These are phyloP conservation scores for Drosophila bifasciata DNA, from an alignment of 1,140 invertebrate genomes.

Conservation along the genomic window DNA sequence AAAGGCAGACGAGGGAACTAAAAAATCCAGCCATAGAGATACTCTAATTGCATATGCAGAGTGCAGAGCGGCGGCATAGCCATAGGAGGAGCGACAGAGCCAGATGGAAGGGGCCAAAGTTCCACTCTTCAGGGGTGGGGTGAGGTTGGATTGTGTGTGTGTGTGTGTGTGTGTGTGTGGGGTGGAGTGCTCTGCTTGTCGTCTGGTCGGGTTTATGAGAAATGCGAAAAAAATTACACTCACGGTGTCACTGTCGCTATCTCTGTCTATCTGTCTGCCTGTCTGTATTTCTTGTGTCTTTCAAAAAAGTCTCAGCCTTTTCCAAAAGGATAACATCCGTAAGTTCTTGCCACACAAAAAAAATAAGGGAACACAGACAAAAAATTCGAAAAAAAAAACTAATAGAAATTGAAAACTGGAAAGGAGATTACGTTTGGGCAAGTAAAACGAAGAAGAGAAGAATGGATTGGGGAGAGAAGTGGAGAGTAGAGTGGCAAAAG, in stretches of 20 bases:
- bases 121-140: constrained; percentile 1
- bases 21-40: constrained; percentile 44
- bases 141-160: too few species aligned
- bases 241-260: constrained; percentile 13
- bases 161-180: too few species aligned
- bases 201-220: constrained; percentile 45
- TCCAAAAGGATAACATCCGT: constrained; percentile 32
- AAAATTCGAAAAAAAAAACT: constrained; percentile 23
- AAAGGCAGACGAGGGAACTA: constrained; percentile 4
- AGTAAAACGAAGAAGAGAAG: too few species aligned
- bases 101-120: constrained; percentile 32
- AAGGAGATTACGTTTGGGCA: constrained; percentile 44
- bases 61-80: neutral
- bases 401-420: constrained; percentile 43
- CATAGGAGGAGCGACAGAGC: too few species aligned
- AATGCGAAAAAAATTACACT: constrained; percentile 44
- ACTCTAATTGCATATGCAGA: constrained; percentile 53
- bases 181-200: constrained; percentile 1
- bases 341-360: constrained; percentile 12
- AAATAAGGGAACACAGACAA: constrained; percentile 5
- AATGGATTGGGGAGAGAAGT: too few species aligned
- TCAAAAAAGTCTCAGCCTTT: constrained; percentile 1
- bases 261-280: constrained; percentile 9
- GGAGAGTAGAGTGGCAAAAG: too few species aligned
- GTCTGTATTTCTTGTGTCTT: constrained; percentile 4